Percentiles rank a stretch among this genome's conserved stretches.
These are phyloP conservation scores for Hippoglossus stenolepis DNA, from an alignment of 2,113 vertebrate species.

Conservation along the genomic window DNA sequence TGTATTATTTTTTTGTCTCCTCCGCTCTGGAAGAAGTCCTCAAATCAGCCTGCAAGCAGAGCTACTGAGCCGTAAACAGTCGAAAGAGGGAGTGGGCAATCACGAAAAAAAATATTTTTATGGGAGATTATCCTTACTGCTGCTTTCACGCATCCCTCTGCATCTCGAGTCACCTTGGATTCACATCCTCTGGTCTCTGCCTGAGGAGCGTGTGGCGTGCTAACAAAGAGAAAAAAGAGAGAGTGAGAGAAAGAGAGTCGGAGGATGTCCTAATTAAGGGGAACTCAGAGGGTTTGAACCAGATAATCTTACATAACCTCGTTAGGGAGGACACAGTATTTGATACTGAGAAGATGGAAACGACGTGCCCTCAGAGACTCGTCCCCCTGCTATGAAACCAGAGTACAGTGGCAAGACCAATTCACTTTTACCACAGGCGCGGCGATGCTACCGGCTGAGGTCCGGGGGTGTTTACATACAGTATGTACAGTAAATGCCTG, in stretches of 20 bases:
- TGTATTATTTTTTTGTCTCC: constrained; percentile 37
- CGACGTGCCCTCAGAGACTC: constrained; percentile 68
- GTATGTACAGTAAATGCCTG: constrained; percentile 14
- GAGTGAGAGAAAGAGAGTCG: constrained; percentile 55
- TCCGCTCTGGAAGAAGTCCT: constrained; percentile 29
- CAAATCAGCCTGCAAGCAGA: constrained; percentile 33
- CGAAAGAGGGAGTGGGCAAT: constrained; percentile 23
- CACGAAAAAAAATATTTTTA: neutral
- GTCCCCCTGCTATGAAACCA: constrained; percentile 36
- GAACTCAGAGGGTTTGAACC: constrained; percentile 83
- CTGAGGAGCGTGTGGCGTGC: constrained; percentile 55
- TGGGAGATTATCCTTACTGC: constrained; percentile 32
- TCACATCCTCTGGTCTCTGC: constrained; percentile 60
- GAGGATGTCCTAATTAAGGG: constrained; percentile 84
- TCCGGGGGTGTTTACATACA: constrained; percentile 32
- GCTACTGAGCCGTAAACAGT: constrained; percentile 17
- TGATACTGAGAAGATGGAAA: constrained; percentile 78
- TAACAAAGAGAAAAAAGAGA: constrained; percentile 70
- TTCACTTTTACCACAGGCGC: constrained; percentile 26
- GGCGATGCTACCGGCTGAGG: constrained; percentile 13
- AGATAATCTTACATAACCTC: constrained; percentile 84
- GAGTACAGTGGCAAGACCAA: constrained; percentile 35
- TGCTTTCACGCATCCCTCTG: constrained; percentile 40
- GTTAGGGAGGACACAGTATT: constrained; percentile 78
- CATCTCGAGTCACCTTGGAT: constrained; percentile 80